phyloP scores from a whole-genome alignment of 2,113 vertebrate genomes.

The Oplegnathus fasciatus region DNA sequence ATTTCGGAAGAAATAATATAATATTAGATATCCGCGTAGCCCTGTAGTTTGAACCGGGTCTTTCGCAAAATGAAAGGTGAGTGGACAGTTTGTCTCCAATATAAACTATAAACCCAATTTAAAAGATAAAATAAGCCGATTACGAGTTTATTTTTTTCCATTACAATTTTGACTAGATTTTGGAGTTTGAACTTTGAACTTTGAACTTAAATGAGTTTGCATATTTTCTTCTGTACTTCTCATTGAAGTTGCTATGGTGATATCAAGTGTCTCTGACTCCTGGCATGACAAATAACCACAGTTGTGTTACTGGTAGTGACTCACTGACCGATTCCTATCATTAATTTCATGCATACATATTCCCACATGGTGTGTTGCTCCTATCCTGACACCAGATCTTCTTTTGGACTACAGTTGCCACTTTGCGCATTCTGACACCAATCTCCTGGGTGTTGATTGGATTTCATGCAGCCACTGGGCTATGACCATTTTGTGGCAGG shows the following conservation, averaged over 20 bases:
- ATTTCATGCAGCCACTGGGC: conserved; percentile 71
- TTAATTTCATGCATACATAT: conserved; percentile 33
- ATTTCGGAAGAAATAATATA: neutral
- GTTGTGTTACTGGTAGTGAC: neutral
- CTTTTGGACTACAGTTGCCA: conserved; percentile 42
- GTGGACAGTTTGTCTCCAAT: too few relatives aligned
- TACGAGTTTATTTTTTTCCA: neutral
- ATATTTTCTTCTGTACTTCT: neutral
- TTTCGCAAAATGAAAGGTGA: neutral
- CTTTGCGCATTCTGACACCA: conserved; percentile 59
- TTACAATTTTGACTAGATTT: too few relatives aligned
- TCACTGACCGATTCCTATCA: conserved; percentile 23
- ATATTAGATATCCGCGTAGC: neutral
- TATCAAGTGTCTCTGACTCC: neutral
- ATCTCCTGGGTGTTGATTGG: conserved; percentile 72
- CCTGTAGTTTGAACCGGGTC: neutral
- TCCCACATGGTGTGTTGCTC: neutral
- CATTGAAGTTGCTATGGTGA: neutral
- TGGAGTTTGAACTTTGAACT: too few relatives aligned
- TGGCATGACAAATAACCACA: conserved; percentile 10
- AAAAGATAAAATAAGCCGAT: neutral
- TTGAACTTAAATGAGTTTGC: neutral
- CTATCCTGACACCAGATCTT: conserved; percentile 25
- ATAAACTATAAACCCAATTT: neutral
- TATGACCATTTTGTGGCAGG: conserved; percentile 58